A percentile compares a stretch with the other conserved stretches of the same genome.
Evolutionary conservation across 2,797 vertebrate species (phyloP).

Genomic region (Silurus lanzhouensis): DNA sequence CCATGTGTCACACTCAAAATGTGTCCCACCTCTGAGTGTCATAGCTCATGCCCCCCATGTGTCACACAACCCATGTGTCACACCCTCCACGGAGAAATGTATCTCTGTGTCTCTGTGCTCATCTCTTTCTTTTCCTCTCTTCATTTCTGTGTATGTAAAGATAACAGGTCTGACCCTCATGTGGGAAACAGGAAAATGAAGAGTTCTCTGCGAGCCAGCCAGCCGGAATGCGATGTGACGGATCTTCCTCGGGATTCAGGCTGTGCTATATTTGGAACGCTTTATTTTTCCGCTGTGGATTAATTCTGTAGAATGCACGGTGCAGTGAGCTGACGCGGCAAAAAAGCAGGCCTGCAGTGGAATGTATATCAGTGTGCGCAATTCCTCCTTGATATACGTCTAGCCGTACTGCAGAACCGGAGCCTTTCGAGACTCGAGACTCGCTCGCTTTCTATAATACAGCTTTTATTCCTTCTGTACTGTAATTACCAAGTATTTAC

Average conservation of each 20-base stretch:
- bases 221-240: neutral
- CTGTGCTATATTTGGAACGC: constrained; percentile 24
- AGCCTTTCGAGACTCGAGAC: constrained; percentile 17
- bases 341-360: constrained; percentile 8
- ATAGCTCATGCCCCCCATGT: no score
- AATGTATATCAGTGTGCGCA: neutral
- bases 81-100: no score
- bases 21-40: no score
- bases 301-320: constrained; percentile 9
- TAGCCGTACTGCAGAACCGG: constrained; percentile 27
- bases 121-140: neutral
- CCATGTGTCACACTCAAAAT: no score
- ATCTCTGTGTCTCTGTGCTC: neutral
- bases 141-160: neutral
- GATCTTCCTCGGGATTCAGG: neutral
- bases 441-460: neutral
- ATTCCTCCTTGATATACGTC: neutral
- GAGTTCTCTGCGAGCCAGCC: neutral
- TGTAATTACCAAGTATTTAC: no score
- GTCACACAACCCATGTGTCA: no score
- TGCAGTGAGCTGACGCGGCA: constrained; percentile 17
- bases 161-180: neutral
- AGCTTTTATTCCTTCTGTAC: no score
- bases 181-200: neutral
- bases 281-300: neutral